These are phyloP conservation scores for Halcyon leucocephala DNA, from an alignment of 2,797 vertebrate species.

Conservation along the genomic window DNA sequence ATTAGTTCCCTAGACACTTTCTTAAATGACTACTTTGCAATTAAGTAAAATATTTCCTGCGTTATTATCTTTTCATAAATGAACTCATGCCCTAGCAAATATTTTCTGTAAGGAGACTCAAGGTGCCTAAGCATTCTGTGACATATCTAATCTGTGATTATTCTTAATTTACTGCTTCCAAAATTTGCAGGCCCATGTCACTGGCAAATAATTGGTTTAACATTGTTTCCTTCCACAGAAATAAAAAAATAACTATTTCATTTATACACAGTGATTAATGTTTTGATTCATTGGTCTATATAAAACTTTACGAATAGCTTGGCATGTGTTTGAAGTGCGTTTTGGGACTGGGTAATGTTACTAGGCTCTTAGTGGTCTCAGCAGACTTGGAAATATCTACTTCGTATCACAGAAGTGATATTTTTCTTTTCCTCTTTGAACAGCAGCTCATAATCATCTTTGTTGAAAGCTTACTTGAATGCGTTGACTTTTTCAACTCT, in stretches of 20 bases:
- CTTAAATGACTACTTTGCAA: constrained; percentile 36
- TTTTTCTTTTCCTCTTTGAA: background rate
- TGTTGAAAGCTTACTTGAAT: background rate
- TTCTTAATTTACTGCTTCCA: constrained; percentile 47
- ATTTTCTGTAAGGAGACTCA: constrained; percentile 53
- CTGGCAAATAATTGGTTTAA: constrained; percentile 40
- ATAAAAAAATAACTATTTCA: constrained; percentile 36
- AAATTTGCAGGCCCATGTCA: background rate
- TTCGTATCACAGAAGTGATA: background rate
- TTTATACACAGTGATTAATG: constrained; percentile 46
- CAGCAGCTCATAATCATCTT: background rate
- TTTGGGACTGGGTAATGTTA: constrained; percentile 45
- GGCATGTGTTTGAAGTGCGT: constrained; percentile 10
- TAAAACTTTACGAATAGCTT: constrained; percentile 38
- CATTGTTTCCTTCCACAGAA: constrained; percentile 37
- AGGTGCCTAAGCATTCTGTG: constrained; percentile 30
- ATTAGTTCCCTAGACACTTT: constrained; percentile 60
- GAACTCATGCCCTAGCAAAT: constrained; percentile 42
- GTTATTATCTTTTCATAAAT: constrained; percentile 69
- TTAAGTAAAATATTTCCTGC: constrained; percentile 55
- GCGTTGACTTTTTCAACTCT: background rate
- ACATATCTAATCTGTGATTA: constrained; percentile 45
- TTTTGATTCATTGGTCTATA: constrained; percentile 46
- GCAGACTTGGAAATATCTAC: constrained; percentile 11
- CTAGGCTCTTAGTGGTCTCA: constrained; percentile 34